Evolutionary conservation across 2,797 vertebrate species (phyloP).

Genomic region (Galagoides demidoff): DNA sequence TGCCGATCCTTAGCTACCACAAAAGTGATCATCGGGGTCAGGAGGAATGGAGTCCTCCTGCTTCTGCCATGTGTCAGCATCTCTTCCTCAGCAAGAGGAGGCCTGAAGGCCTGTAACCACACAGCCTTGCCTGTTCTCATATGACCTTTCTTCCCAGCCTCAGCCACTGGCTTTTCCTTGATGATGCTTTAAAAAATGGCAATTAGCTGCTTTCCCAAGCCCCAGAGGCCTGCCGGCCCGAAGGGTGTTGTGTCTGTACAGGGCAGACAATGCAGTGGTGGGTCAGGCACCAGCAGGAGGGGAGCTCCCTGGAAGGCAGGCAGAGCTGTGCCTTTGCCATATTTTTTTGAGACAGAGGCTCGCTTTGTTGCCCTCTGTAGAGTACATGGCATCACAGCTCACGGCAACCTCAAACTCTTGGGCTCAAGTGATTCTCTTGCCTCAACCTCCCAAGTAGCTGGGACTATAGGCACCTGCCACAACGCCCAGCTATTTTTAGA

Average conservation of each 20-base stretch:
- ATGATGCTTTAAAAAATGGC: constrained; percentile 36
- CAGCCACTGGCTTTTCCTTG: constrained; percentile 32
- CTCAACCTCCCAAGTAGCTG: too few relatives aligned
- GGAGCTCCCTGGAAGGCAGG: neutral
- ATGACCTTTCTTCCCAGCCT: neutral
- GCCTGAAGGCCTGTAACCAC: neutral
- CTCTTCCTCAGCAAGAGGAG: neutral
- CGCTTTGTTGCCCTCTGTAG: too few relatives aligned
- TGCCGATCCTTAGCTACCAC: neutral
- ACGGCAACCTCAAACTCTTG: too few relatives aligned
- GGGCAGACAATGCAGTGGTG: neutral
- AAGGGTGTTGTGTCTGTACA: neutral
- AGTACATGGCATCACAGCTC: too few relatives aligned
- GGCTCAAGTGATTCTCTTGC: too few relatives aligned
- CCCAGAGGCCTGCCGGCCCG: neutral
- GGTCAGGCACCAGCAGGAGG: neutral
- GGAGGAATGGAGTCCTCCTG: neutral
- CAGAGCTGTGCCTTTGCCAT: neutral
- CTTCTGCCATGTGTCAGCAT: neutral
- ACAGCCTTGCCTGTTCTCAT: neutral
- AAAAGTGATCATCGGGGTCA: neutral
- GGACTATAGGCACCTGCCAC: too few relatives aligned
- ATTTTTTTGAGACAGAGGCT: neutral
- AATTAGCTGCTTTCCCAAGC: neutral
- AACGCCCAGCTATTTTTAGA: too few relatives aligned